Conservation (phyloP, 2,113 vertebrate species). For the Aspidoscelis tigris region DNA sequence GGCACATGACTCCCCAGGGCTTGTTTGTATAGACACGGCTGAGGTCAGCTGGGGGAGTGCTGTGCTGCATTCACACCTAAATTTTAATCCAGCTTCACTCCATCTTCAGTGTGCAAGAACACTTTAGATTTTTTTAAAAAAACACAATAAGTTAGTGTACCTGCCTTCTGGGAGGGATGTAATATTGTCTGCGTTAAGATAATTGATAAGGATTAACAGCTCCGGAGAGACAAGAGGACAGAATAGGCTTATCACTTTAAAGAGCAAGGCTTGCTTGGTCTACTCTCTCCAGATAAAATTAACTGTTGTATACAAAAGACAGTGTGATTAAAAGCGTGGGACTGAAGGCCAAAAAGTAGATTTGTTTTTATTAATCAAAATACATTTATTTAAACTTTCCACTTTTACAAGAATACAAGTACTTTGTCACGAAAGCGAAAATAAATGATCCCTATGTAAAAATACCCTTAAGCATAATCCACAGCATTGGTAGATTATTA, state of each 20-base stretch:
- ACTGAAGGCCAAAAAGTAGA: neutral
- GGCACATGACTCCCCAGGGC: too few species aligned
- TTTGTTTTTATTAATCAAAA: slow-evolving; percentile 36
- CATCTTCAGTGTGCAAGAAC: too few species aligned
- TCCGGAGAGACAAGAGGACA: neutral
- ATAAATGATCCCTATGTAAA: slow-evolving; percentile 30
- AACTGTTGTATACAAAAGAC: neutral
- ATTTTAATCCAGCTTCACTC: too few species aligned
- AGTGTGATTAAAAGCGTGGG: neutral
- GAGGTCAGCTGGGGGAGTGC: too few species aligned
- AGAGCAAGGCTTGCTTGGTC: neutral
- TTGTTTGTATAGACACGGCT: too few species aligned
- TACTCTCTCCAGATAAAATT: slow-evolving; percentile 20
- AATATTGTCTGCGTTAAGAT: neutral
- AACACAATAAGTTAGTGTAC: neutral
- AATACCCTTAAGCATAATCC: slow-evolving; percentile 39
- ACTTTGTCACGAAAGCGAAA: slow-evolving; percentile 39
- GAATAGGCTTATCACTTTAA: neutral
- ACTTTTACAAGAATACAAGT: slow-evolving; percentile 38
- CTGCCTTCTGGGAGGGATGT: too few species aligned
- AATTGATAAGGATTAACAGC: neutral
- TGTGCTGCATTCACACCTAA: too few species aligned
- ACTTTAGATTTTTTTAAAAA: neutral
- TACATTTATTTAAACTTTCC: slow-evolving; percentile 21
- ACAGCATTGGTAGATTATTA: slow-evolving; percentile 17